Evolutionary conservation across 1,140 invertebrate species (phyloP).

Genomic region (Zaprionus inermis): DNA sequence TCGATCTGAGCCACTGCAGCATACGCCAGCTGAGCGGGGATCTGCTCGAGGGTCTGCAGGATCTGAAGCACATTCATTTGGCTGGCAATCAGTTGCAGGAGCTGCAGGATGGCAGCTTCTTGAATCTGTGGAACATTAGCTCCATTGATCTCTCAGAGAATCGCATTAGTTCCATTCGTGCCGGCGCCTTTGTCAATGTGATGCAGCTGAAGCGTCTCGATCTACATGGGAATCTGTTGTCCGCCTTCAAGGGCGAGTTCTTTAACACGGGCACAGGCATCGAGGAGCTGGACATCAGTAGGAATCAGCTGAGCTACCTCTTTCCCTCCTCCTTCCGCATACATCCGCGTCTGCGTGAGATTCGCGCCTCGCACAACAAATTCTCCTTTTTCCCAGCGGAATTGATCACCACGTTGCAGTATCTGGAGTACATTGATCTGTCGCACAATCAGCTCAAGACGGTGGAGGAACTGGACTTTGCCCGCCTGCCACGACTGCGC

Average conservation of each 20-base stretch:
- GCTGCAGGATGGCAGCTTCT: slow-evolving; percentile 89
- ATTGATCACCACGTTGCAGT: slow-evolving; percentile 90
- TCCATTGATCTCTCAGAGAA: slow-evolving; percentile 90
- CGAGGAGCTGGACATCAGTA: slow-evolving; percentile 89
- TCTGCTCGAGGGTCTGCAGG: slow-evolving; percentile 88
- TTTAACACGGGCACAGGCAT: slow-evolving; percentile 90
- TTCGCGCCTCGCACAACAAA: slow-evolving; percentile 90
- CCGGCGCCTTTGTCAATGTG: slow-evolving; percentile 88
- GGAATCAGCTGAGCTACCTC: slow-evolving; percentile 91
- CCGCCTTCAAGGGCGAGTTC: slow-evolving; percentile 91
- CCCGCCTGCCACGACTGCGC: slow-evolving; percentile 89
- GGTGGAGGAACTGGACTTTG: slow-evolving; percentile 93
- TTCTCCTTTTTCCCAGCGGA: slow-evolving; percentile 93
- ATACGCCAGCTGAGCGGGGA: slow-evolving; percentile 89
- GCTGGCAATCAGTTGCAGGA: slow-evolving; percentile 89
- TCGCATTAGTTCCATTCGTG: slow-evolving; percentile 90
- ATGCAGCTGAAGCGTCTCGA: slow-evolving; percentile 89
- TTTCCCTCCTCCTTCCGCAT: slow-evolving; percentile 93
- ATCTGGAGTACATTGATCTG: slow-evolving; percentile 90
- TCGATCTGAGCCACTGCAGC: slow-evolving; percentile 91
- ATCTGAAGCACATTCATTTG: slow-evolving; percentile 88
- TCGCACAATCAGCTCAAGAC: slow-evolving; percentile 90
- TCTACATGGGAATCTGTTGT: slow-evolving; percentile 89
- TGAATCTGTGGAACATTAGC: slow-evolving; percentile 89
- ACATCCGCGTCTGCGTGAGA: slow-evolving; percentile 89